phyloP scores from a whole-genome alignment of 2,797 vertebrate species.

The Borostomias antarcticus region DNA sequence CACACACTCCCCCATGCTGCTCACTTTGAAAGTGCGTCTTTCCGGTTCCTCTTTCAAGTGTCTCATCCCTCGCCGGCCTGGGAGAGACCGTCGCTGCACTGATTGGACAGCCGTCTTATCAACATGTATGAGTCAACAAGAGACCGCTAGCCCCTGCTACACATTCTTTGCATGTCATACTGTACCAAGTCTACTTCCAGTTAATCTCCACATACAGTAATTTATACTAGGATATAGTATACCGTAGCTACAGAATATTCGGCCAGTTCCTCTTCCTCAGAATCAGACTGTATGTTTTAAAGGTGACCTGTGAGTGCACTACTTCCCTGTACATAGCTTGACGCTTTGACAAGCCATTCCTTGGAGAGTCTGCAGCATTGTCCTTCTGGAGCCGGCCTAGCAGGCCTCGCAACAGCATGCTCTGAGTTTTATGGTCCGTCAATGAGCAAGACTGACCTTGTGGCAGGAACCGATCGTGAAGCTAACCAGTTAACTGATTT shows the following conservation, averaged over 20 bases:
- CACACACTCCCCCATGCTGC: slow-evolving; percentile 5
- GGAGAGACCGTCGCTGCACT: slow-evolving; percentile 38
- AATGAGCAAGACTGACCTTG: not conserved
- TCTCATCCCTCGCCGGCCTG: slow-evolving; percentile 24
- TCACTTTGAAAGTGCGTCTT: slow-evolving; percentile 44
- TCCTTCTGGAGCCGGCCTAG: too few relatives aligned
- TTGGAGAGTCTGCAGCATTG: not conserved
- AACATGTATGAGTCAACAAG: slow-evolving; percentile 45
- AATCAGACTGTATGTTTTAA: not conserved
- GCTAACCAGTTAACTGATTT: slow-evolving; percentile 3
- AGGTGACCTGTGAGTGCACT: not conserved
- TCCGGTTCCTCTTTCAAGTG: slow-evolving; percentile 40
- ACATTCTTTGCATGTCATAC: slow-evolving; percentile 32
- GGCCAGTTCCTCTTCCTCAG: slow-evolving; percentile 33
- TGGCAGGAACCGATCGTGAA: not conserved
- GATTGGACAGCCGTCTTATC: slow-evolving; percentile 51
- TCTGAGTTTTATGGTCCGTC: not conserved
- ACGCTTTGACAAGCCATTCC: not conserved
- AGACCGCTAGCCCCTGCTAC: slow-evolving; percentile 29
- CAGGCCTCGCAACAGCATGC: too few relatives aligned
- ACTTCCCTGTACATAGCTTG: not conserved
- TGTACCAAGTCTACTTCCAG: slow-evolving; percentile 34
- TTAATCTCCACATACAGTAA: slow-evolving; percentile 34
- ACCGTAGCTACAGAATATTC: slow-evolving; percentile 26
- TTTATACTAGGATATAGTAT: slow-evolving; percentile 25